Evolutionary conservation across 2,797 vertebrate species (phyloP).

Genomic region (Trachurus trachurus): DNA sequence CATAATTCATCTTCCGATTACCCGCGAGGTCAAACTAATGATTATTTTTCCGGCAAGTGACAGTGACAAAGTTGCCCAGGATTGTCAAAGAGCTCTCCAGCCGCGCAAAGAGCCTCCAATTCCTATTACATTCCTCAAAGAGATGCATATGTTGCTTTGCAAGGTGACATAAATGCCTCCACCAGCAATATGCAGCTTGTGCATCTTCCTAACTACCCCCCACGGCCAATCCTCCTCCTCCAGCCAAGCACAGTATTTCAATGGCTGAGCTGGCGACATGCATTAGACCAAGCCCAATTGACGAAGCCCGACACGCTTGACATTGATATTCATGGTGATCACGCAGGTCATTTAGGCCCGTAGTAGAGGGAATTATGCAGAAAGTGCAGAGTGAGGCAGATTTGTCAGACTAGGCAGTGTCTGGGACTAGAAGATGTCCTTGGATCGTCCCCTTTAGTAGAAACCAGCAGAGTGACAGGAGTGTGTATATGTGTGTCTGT

Average conservation of each 20-base stretch:
- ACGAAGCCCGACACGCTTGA: constrained; percentile 54
- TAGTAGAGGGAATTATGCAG: constrained; percentile 64
- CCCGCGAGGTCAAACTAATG: constrained; percentile 47
- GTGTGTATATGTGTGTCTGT: background rate
- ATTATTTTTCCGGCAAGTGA: constrained; percentile 33
- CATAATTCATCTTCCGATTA: constrained; percentile 41
- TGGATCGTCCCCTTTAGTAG: constrained; percentile 60
- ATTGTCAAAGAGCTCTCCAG: constrained; percentile 17
- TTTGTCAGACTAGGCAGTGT: constrained; percentile 62
- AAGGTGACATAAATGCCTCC: constrained; percentile 54
- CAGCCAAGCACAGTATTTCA: constrained; percentile 15
- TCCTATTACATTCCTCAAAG: constrained; percentile 48
- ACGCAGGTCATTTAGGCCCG: constrained; percentile 68
- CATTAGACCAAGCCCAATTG: constrained; percentile 58
- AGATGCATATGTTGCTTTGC: constrained; percentile 45
- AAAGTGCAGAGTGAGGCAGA: constrained; percentile 71
- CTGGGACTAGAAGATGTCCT: constrained; percentile 72
- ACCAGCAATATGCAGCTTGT: constrained; percentile 33
- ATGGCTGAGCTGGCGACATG: constrained; percentile 35
- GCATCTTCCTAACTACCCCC: constrained; percentile 1
- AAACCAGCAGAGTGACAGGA: constrained; percentile 37
- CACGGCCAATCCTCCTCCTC: background rate
- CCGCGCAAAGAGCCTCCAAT: constrained; percentile 11
- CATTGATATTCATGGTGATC: constrained; percentile 82
- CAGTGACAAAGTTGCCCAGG: constrained; percentile 35